Evolutionary conservation across 2,888 invertebrate genomes (phyloP), one percentile per base, ranked within the genome.

Genomic region (Dinocampus coccinellae): DNA sequence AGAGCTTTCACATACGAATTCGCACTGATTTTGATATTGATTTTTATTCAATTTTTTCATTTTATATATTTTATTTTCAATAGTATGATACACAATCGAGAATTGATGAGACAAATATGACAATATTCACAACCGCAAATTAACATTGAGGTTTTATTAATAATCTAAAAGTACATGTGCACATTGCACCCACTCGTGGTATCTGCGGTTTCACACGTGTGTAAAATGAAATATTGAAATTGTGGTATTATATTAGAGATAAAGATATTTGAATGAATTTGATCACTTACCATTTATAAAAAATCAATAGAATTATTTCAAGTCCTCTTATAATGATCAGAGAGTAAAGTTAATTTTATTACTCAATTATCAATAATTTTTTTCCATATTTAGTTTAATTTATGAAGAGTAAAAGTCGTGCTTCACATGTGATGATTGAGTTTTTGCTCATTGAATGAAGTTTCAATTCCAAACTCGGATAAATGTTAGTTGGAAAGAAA

Each of bases 391-490:
- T 26, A n/a, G n/a, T n/a, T 4, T 66, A 39, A 24, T 55, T n/a
- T 10, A 42, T 53, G 42, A 78, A 75, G 70, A 78, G 79, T 78
- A 80, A 81, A 78, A 81, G 79, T 75, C 58, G 60, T 77, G 7
- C 75, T 66, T 77, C 13, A 20, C 3, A 16, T 47, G 7, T 47
- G 47, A 16, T 47, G 16, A 10, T 16, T 22, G n/a, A 3, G n/a
- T 47, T 53, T 24, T 53, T 62, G 13, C 53, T 39, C 22, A 1
- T 29, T 36, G 33, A 33, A 11, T 22, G 26, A 36, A 63, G 34
- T 53, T 34, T 20, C n/a, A 58, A 22, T 33, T 2, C 20, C 39
- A 57, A 67, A 36, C 42, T 57, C 10, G 33, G 22, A 16, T 52
- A 22, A 75, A 74, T 75, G 76, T 70, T 69, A 64, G 67, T 71